A percentile compares a stretch with the other conserved stretches of the same genome.
These are phyloP conservation scores for Drosophila rellima DNA, from an alignment of 2,888 invertebrate species.

Conservation along the genomic window DNA sequence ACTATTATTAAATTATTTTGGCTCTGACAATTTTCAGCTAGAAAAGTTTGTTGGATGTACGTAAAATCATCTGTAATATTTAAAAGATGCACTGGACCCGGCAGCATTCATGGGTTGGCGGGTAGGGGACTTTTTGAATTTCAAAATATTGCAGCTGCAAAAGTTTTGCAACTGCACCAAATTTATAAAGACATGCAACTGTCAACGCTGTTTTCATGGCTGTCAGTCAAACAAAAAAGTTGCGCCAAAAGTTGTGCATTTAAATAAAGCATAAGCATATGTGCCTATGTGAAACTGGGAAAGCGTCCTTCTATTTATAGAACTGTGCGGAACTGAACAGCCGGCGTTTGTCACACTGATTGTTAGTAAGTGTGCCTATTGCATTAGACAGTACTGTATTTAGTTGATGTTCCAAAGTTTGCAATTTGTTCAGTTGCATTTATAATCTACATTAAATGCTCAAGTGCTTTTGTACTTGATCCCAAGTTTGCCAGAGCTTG, in stretches of 20 bases:
- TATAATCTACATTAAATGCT: background rate
- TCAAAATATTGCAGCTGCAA: conserved; percentile 49
- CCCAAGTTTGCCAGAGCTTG: accelerated
- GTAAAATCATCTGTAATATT: conserved; percentile 10
- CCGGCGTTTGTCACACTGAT: background rate
- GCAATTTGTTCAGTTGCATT: background rate
- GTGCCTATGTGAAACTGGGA: conserved; percentile 15
- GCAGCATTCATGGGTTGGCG: conserved; percentile 17
- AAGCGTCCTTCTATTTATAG: conserved; percentile 40
- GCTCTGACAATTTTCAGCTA: conserved; percentile 12
- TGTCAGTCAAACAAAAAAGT: conserved; percentile 52
- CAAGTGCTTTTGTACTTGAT: background rate
- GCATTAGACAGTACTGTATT: conserved; percentile 7
- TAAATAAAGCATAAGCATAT: conserved; percentile 11
- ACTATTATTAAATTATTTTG: conserved; percentile 9
- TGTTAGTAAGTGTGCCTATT: conserved; percentile 1
- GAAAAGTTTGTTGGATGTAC: conserved; percentile 46
- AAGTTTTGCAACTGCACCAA: conserved; percentile 49
- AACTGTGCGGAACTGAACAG: background rate
- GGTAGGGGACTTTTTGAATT: conserved; percentile 30
- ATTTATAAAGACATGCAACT: conserved; percentile 59
- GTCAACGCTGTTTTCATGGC: conserved; percentile 57
- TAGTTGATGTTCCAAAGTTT: background rate
- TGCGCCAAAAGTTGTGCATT: conserved; percentile 29
- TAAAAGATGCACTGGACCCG: background rate